These are phyloP conservation scores for Prorops nasuta DNA, from an alignment of 1,140 invertebrate species.

Conservation along the genomic window DNA sequence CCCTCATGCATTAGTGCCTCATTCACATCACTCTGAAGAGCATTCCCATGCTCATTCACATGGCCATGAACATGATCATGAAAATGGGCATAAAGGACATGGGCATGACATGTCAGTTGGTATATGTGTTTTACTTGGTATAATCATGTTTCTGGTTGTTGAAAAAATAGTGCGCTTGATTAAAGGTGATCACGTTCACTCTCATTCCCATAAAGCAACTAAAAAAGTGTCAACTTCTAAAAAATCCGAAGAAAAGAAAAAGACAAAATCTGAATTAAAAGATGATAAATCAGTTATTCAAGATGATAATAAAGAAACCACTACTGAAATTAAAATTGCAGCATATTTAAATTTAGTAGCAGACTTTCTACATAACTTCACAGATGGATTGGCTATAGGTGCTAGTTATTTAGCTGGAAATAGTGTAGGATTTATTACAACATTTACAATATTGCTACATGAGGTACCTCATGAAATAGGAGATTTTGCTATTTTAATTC, in stretches of 20 bases:
- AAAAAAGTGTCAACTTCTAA: slow-evolving; percentile 52
- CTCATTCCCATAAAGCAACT: slow-evolving; percentile 33
- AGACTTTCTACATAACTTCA: slow-evolving; percentile 96
- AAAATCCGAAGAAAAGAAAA: slow-evolving; percentile 41
- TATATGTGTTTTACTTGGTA: slow-evolving; percentile 87
- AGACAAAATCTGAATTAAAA: neutral
- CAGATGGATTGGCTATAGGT: slow-evolving; percentile 94
- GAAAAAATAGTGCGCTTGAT: slow-evolving; percentile 91
- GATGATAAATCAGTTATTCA: slow-evolving; percentile 18
- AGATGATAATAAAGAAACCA: slow-evolving; percentile 21
- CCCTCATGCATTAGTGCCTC: slow-evolving; percentile 83
- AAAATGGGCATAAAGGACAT: slow-evolving; percentile 58
- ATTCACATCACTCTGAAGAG: slow-evolving; percentile 55
- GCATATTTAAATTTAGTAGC: slow-evolving; percentile 93
- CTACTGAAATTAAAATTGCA: slow-evolving; percentile 79
- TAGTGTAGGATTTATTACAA: slow-evolving; percentile 81
- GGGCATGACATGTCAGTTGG: slow-evolving; percentile 81
- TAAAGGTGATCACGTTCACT: slow-evolving; percentile 75
- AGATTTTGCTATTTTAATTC: slow-evolving; percentile 95
- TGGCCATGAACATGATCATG: slow-evolving; percentile 42
- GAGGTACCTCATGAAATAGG: slow-evolving; percentile 98
- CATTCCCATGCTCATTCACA: slow-evolving; percentile 62
- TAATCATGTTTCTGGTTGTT: slow-evolving; percentile 86
- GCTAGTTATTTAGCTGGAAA: slow-evolving; percentile 92
- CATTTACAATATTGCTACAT: slow-evolving; percentile 90